Percentiles rank a stretch among this genome's conserved stretches.
Evolutionary conservation across 2,797 vertebrate genomes (phyloP).

Genomic region (Hapalemur alaotrensis): DNA sequence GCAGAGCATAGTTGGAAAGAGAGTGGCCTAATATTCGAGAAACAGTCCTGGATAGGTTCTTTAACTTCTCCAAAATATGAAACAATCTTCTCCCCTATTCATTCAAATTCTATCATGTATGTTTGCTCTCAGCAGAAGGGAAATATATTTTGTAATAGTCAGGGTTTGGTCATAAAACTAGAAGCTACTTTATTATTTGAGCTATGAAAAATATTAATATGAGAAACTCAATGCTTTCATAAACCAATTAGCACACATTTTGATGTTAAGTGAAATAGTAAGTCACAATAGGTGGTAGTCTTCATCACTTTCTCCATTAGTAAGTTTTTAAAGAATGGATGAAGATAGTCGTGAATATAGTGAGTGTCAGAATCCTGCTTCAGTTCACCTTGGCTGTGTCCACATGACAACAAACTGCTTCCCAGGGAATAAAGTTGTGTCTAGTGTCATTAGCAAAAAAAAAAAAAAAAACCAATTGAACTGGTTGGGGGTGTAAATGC

Average conservation of each 20-base stretch:
- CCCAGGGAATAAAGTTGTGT: conserved; percentile 54
- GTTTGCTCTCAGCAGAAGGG: background rate
- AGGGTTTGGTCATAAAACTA: background rate
- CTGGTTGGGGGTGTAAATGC: background rate
- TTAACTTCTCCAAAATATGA: background rate
- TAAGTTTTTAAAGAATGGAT: conserved; percentile 80
- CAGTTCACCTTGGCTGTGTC: conserved; percentile 63
- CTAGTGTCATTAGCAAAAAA: background rate
- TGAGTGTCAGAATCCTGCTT: conserved; percentile 74
- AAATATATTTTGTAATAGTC: background rate
- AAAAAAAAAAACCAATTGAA: too few species aligned
- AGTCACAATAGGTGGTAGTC: conserved; percentile 69
- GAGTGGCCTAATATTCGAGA: background rate
- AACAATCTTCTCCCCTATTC: background rate
- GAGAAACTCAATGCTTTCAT: background rate
- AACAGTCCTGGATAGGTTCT: background rate
- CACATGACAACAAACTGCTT: background rate
- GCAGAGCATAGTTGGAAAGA: too few species aligned
- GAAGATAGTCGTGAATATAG: conserved; percentile 81
- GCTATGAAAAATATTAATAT: background rate
- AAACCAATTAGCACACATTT: conserved; percentile 68
- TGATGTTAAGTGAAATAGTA: conserved; percentile 68
- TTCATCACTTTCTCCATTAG: conserved; percentile 68
- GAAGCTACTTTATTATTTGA: background rate
- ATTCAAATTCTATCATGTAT: background rate